A percentile compares a stretch with the other conserved stretches of the same genome.
Evolutionary conservation across 2,113 vertebrate genomes (phyloP).

Genomic region (Patagioenas fasciata): DNA sequence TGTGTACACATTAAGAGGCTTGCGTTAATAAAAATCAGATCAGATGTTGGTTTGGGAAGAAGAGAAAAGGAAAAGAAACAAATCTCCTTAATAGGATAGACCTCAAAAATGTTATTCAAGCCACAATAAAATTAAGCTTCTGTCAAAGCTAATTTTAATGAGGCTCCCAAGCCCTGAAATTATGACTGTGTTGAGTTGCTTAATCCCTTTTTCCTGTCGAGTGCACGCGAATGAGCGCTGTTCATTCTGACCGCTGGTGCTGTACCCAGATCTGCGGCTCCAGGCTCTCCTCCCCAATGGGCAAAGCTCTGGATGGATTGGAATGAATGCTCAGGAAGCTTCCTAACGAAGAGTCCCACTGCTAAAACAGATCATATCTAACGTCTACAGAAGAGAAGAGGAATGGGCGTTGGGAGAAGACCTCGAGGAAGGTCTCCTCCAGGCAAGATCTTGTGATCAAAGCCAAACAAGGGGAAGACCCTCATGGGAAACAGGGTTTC

Average conservation of each 20-base stretch:
- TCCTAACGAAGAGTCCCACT: neutral
- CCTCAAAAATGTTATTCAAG: neutral
- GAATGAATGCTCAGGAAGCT: neutral
- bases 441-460: neutral
- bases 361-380: neutral
- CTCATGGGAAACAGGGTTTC: neutral
- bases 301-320: neutral
- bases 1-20: accelerated
- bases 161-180: neutral
- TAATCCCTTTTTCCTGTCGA: neutral
- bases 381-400: neutral
- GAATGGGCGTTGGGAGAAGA: neutral
- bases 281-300: neutral
- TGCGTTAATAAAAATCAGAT: neutral
- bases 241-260: neutral
- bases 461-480: neutral
- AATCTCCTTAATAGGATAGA: constrained; percentile 1
- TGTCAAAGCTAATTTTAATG: constrained; percentile 8
- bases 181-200: neutral
- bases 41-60: neutral
- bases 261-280: neutral
- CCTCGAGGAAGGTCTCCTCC: neutral
- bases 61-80: neutral
- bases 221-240: neutral
- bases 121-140: constrained; percentile 2